phyloP scores from a whole-genome alignment of 2,113 vertebrate genomes.

The Aphyosemion australe region DNA sequence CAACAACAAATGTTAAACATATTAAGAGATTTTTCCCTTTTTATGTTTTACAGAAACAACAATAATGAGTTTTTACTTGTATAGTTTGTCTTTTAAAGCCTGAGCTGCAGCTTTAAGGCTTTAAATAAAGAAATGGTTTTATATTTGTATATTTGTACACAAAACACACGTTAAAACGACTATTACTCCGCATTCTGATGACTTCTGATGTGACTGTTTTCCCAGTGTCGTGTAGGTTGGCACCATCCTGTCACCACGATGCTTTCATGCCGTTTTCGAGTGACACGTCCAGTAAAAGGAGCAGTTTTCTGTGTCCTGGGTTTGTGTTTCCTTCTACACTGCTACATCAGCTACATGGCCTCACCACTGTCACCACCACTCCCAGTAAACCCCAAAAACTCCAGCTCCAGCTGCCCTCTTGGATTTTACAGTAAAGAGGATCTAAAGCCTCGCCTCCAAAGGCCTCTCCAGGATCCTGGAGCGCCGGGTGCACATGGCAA shows the following conservation, averaged over 20 bases:
- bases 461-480: conserved; percentile 80
- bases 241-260: conserved; percentile 45
- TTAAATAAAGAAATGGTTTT: no score
- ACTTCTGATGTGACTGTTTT: no score
- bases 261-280: conserved; percentile 58
- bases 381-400: conserved; percentile 50
- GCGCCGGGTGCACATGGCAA: conserved; percentile 82
- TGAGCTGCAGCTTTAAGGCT: no score
- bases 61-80: no score
- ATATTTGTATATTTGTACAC: no score
- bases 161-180: no score
- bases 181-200: no score
- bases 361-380: conserved; percentile 47
- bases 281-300: conserved; percentile 69
- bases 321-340: conserved; percentile 77
- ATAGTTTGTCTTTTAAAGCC: no score
- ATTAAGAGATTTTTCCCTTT: no score
- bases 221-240: neutral
- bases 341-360: conserved; percentile 39
- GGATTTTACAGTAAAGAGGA: conserved; percentile 82
- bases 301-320: conserved; percentile 69
- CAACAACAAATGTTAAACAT: no score
- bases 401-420: conserved; percentile 65
- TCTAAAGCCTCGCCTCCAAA: conserved; percentile 78
- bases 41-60: no score